Percentiles rank a stretch among this genome's conserved stretches.
Conservation (phyloP, 2,113 vertebrate genomes). For the Phaetusa simplex region DNA sequence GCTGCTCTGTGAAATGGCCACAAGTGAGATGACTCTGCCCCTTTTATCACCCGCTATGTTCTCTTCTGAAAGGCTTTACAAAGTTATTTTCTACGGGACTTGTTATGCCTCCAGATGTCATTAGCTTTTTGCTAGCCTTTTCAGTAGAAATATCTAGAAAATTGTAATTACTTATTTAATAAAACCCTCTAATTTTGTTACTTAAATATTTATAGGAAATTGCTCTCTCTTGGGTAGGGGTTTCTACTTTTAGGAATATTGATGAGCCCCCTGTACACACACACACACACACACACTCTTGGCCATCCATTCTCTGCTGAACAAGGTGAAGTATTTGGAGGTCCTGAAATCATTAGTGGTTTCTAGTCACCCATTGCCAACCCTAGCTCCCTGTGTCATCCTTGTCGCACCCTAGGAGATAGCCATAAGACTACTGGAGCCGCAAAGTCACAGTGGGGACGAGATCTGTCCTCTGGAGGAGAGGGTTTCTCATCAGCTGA, state of each 20-base stretch:
- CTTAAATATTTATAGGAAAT: background rate
- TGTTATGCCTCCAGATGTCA: background rate
- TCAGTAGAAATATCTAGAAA: background rate
- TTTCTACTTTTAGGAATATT: background rate
- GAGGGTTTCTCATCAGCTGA: background rate
- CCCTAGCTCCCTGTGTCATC: background rate
- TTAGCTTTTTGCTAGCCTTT: background rate
- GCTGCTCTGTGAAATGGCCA: background rate
- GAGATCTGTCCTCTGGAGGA: background rate
- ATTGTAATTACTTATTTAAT: background rate
- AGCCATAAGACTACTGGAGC: background rate
- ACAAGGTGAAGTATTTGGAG: background rate
- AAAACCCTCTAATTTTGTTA: background rate
- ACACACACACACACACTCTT: background rate
- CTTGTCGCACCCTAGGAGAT: background rate
- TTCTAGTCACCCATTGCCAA: background rate
- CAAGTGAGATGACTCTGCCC: background rate
- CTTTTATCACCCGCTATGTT: background rate
- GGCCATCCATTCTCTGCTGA: background rate
- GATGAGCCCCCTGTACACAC: background rate
- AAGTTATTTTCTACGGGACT: background rate
- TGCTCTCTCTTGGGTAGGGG: background rate
- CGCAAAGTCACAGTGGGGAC: background rate
- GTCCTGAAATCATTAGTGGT: background rate
- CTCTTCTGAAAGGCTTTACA: background rate